Evolutionary conservation across 2,888 invertebrate genomes (phyloP), one percentile per base, ranked within the genome.

Genomic region (Macrophya annulata): DNA sequence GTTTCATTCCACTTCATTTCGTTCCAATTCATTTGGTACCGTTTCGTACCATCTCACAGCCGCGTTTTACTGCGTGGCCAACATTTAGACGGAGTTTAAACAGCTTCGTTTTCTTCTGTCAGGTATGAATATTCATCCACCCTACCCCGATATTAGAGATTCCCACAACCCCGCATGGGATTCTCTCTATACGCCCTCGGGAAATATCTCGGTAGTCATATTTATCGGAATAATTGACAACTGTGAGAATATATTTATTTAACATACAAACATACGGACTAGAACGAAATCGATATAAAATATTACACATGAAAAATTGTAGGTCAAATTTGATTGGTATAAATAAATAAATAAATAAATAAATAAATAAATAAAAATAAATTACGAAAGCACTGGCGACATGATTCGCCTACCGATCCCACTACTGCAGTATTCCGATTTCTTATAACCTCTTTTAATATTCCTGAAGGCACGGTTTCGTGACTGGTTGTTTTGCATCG

Each of bases 11-110:
- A n/a, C 37, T 77, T 55, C 31, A 55, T 55, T 77, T 76, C 10
- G 51, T 76, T 76, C 76, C 76, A 51, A 21, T 76, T 51, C 76
- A 76, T 76, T 76, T 77, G 15, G 55, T 37, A 15, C 72, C 72
- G 45, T 74, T 43, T 74, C 72, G 72, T 43, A 74, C 72, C 72
- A 25, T 45, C n/a, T 45, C 43, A 21, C 68, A 68, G 68, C 31
- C 31, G 17, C n/a, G 31, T 71, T 71, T 37, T 21, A 68, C 37
- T 17, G 68, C 68, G 15, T 68, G 68, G 68, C 5, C 37, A 45
- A 74, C 21, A n/a, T 25, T 74, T 74, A 74, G 45, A 74, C 72
- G 43, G 21, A 12, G 45, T 74, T 74, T 21, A 25, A 74, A 74
- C 72, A 74, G 72, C 72, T 74, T 45, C 43, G 45, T 45, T 74